Conservation (phyloP, 2,113 vertebrate species). For the Progne subis region DNA sequence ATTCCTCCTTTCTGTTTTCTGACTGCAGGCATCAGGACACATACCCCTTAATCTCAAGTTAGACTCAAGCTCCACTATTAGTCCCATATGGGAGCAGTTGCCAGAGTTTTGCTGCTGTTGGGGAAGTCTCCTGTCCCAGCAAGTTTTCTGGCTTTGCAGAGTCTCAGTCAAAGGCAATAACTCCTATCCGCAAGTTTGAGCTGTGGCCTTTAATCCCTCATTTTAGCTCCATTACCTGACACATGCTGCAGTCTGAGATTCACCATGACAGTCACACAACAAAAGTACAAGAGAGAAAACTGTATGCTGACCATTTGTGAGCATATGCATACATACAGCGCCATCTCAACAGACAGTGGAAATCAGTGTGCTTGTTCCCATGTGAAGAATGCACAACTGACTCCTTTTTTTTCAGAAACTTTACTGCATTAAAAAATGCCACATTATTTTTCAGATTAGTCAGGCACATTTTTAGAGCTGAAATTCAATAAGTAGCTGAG, state of each 20-base stretch:
- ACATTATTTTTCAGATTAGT: neutral
- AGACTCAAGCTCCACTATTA: neutral
- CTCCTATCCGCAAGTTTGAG: neutral
- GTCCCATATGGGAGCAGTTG: neutral
- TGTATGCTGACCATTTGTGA: neutral
- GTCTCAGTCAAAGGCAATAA: neutral
- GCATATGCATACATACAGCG: neutral
- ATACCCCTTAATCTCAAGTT: neutral
- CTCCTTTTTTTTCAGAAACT: neutral
- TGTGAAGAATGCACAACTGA: neutral
- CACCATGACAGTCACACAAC: neutral
- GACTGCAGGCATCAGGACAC: neutral
- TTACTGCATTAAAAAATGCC: neutral
- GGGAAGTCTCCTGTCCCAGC: neutral
- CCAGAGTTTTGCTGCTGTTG: neutral
- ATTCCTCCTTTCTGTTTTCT: neutral
- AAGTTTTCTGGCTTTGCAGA: neutral
- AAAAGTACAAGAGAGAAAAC: neutral
- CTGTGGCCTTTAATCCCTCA: neutral
- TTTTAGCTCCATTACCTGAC: neutral
- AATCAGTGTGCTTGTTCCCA: neutral
- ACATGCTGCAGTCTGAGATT: neutral
- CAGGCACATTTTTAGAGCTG: neutral
- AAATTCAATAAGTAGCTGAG: neutral
- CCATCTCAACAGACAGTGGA: neutral